phyloP scores from a whole-genome alignment of 2,888 invertebrate species.

The Orthosia gracilis region DNA sequence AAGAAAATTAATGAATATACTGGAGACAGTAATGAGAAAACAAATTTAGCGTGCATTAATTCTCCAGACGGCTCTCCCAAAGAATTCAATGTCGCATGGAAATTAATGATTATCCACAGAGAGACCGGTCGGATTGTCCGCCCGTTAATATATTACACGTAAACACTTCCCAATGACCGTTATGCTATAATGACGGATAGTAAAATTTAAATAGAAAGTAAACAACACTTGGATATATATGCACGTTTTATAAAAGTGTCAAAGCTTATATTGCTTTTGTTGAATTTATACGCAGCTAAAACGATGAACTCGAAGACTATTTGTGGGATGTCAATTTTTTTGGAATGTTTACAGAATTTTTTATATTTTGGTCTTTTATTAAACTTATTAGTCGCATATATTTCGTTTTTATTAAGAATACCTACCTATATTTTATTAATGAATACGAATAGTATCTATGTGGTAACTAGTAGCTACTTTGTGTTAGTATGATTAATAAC shows the following conservation, averaged over 20 bases:
- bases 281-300: constrained; percentile 61
- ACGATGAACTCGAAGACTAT: constrained; percentile 43
- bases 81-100: constrained; percentile 66
- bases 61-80: constrained; percentile 58
- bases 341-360: constrained; percentile 45
- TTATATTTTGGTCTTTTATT: constrained; percentile 32
- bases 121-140: constrained; percentile 60
- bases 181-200: constrained; percentile 65
- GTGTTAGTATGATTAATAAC: constrained; percentile 19
- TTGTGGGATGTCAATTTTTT: constrained; percentile 49
- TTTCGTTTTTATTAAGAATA: constrained; percentile 30
- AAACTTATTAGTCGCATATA: constrained; percentile 48
- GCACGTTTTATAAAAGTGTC: constrained; percentile 67
- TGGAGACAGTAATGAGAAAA: constrained; percentile 61
- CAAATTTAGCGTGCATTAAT: constrained; percentile 64
- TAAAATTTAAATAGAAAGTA: constrained; percentile 71
- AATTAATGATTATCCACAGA: constrained; percentile 67
- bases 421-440: not conserved
- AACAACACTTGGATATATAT: constrained; percentile 65
- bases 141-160: constrained; percentile 66
- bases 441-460: not conserved
- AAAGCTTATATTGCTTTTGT: constrained; percentile 54
- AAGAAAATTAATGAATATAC: constrained; percentile 59
- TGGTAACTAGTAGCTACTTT: constrained; percentile 28
- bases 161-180: constrained; percentile 67